Percentiles rank a stretch among this genome's conserved stretches.
phyloP scores from a whole-genome alignment of 2,797 vertebrate genomes.

The Carapus acus region DNA sequence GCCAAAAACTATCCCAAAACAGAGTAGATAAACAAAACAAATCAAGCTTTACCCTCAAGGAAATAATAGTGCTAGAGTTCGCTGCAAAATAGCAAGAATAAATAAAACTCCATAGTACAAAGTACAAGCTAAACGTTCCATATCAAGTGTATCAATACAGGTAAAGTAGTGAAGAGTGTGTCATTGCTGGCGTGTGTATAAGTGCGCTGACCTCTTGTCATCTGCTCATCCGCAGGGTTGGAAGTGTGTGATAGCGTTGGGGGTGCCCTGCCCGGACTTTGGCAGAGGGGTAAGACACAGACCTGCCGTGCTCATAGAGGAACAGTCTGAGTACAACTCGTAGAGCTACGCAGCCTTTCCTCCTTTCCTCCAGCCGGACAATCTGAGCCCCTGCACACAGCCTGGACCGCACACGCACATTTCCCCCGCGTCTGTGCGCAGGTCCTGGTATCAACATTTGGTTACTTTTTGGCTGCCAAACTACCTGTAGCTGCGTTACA shows the following conservation, averaged over 20 bases:
- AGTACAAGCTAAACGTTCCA: too few relatives aligned
- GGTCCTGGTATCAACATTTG: conserved; percentile 37
- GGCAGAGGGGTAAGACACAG: conserved; percentile 81
- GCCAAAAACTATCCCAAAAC: too few relatives aligned
- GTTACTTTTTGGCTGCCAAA: conserved; percentile 17
- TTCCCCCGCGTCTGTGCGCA: conserved; percentile 16
- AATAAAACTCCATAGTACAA: too few relatives aligned
- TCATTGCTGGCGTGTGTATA: too few relatives aligned
- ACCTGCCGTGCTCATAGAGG: conserved; percentile 72
- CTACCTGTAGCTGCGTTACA: not conserved
- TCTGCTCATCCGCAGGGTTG: conserved; percentile 77
- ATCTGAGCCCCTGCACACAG: conserved; percentile 34
- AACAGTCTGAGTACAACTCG: conserved; percentile 57
- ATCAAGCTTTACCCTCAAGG: too few relatives aligned
- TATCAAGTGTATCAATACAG: too few relatives aligned
- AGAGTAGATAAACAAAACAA: too few relatives aligned
- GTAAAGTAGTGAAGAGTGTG: too few relatives aligned
- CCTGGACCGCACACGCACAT: conserved; percentile 29
- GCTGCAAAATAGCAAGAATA: too few relatives aligned
- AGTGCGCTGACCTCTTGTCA: conserved; percentile 12
- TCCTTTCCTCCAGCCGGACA: conserved; percentile 30
- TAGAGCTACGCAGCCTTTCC: conserved; percentile 62
- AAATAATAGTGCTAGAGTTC: too few relatives aligned
- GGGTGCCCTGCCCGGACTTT: conserved; percentile 79
- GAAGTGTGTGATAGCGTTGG: conserved; percentile 86